A percentile compares a stretch with the other conserved stretches of the same genome.
Conservation (phyloP, 1,140 invertebrate genomes). For the Nylanderia fulva region DNA sequence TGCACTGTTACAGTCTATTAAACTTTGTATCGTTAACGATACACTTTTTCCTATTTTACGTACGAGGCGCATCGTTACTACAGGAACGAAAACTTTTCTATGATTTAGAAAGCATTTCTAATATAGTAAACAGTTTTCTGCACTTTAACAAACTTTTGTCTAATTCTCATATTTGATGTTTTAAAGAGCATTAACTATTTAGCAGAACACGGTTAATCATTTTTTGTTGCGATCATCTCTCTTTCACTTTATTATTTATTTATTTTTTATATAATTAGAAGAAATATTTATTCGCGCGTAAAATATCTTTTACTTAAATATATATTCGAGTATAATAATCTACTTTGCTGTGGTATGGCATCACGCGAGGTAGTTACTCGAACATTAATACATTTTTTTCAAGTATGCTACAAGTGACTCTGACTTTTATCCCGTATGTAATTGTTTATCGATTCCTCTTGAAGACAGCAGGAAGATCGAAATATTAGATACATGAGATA, state of each 20-base stretch:
- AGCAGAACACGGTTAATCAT: slow-evolving; percentile 3
- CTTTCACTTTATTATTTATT: not conserved
- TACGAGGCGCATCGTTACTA: slow-evolving; percentile 43
- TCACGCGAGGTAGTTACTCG: slow-evolving; percentile 72
- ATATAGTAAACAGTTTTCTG: slow-evolving; percentile 13
- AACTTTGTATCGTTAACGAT: not conserved
- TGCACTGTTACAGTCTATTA: slow-evolving; percentile 51
- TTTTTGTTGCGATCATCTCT: not conserved
- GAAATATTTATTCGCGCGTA: not conserved
- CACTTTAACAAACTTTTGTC: slow-evolving; percentile 33
- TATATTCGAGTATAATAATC: slow-evolving; percentile 13
- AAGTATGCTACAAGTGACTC: slow-evolving; percentile 51
- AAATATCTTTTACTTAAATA: slow-evolving; percentile 24
- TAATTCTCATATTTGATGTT: not conserved
- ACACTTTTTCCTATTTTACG: slow-evolving; percentile 1
- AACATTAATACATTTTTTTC: slow-evolving; percentile 51
- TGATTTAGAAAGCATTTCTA: slow-evolving; percentile 5
- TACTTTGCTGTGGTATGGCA: slow-evolving; percentile 65
- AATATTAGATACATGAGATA: slow-evolving; percentile 2
- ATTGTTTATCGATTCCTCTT: not conserved
- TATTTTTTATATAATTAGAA: slow-evolving; percentile 1
- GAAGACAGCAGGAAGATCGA: slow-evolving; percentile 13
- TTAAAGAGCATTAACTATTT: not conserved
- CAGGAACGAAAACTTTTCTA: slow-evolving; percentile 52
- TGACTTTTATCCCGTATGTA: slow-evolving; percentile 35